Base-by-base conservation (phyloP, 2,113 vertebrate genomes). In the Caranx melampygus region DNA sequence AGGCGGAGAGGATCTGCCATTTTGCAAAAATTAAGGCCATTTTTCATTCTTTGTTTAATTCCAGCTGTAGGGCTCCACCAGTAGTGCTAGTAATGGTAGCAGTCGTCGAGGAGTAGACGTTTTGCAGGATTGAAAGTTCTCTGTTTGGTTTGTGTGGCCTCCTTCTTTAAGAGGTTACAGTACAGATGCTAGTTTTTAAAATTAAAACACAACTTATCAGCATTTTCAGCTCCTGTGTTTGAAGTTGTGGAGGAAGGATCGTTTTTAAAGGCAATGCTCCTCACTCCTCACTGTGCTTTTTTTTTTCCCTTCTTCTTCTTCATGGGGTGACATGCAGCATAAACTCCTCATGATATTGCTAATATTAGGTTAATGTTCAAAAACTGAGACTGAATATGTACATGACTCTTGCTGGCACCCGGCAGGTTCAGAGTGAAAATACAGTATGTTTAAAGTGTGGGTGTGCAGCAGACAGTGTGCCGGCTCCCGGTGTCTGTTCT, bases 41-140 rank as follows among this genome's bases (percentile, higher is more conserved):
- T 92, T 93, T 91, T 76, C 82, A 67, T 66, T 93, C 90, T 93
- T 90, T 92, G 85, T 90, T 94, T 94, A 79, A 72, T 81, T 85
- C 57, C 77, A 83, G 68, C 84, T 88, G 78, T 55, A 58, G 76
- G 81, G 66, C 72, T 66, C 31, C 11, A 44, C 21, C 18, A 66
- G 47, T 31, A 63, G 12, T 12, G 51, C 59, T 21, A 13, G 44
- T 20, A 18, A 6, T 20, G 26, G 31, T 31, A 20, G 49, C 34
- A 64, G 47, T 26, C 21, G 70, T 84, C 26, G 35, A 57, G n/a
- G 78, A 70, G 44, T 21, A 7, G 18, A 44, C 33, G 44, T 81
- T 80, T 52, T 45, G 20, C 57, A 52, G 21, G 37, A 71, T 51
- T 60, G 16, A 57, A 84, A 45, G 12, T 72, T 21, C 52, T 58